Evolutionary conservation across 2,888 invertebrate genomes (phyloP), one percentile per base, ranked within the genome.

Genomic region (Brachypalpus laphriformis): DNA sequence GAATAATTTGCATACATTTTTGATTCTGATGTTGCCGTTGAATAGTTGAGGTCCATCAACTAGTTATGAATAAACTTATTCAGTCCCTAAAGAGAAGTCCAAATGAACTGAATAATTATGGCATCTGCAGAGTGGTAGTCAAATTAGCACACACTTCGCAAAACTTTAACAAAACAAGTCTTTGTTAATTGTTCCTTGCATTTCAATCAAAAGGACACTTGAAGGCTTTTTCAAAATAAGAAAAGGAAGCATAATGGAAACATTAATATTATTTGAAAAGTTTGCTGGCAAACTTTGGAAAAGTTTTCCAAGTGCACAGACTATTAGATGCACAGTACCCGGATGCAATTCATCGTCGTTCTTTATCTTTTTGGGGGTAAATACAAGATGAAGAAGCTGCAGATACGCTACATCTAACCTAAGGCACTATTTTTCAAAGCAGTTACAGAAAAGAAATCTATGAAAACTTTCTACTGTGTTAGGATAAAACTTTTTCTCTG

Each of bases 191-290:
- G 20, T 34, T 28, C 18, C 34, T 14, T 65, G 34, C 49, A 22
- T 65, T 49, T 49, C 34, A 65, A 65, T 65, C 14, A 49, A 16
- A 65, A 9, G 49, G 7, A 34, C 49, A 31, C 65, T 49, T 49
- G 18, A 28, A 34, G n/a, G 34, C n/a, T 5, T 65, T 65, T 6
- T 16, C 7, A n/a, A n/a, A n/a, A n/a, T n/a, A n/a, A n/a, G n/a
- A n/a, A n/a, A n/a, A n/a, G n/a, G n/a, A n/a, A n/a, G n/a, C n/a
- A 3, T 18, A 71, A 59, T 49, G 34, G 37, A 37, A 71, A 59
- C 57, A 34, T 63, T 45, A 63, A 61, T 34, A 22, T 54, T 61
- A 22, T 63, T 63, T n/a, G 59, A 40, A 76, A 76, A 76, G 47
- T 76, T 72, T 40, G n/a, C n/a, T n/a, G 16, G 2, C 7, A 54